Base-by-base conservation (phyloP, 2,797 vertebrate genomes). In the Caiman crocodilus region DNA sequence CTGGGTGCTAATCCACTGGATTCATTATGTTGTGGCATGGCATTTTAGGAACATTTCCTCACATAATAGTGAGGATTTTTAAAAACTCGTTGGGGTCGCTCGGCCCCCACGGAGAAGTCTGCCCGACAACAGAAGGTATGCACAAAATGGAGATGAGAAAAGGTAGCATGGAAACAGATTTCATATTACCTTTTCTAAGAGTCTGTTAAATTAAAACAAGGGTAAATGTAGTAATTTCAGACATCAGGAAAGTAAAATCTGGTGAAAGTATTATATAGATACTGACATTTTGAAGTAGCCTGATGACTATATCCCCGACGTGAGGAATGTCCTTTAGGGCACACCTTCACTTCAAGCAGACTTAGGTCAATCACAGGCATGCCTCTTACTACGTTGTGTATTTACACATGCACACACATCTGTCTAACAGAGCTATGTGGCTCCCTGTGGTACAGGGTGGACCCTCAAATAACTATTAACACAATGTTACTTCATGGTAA, bases 391-490 rank as follows among this genome's bases (percentile, higher is more conserved):
- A 17, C 64, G 89, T 50, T 1, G 23, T 84, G n/a, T 10, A 1
- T 82, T 79, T 92, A 30, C 92, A 88, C 88, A 83, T 57, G 14
- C 12, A 91, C 87, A 83, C 28, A 20, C 4, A 35, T 35, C 35
- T 35, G 35, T 35, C 35, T 42, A 42, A 42, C 42, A 42, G 42
- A 42, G 42, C 8, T 42, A 42, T 10, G 8, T 42, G 42, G 42
- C 42, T 42, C 42, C 42, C 42, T 42, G 10, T 10, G 10, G 42
- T 42, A 10, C 75, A 82, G 73, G 84, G 92, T 42, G 16, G 73
- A 92, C 73, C 28, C 30, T 65, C 61, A 69, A 88, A 81, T 76
- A 88, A 76, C 55, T 87, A 88, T 14, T 50, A 93, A 93, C 79
- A 25, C n/a, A 77, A 81, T 89, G 85, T 30, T 82, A 76, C 71